Conservation (phyloP, 2,888 invertebrate genomes). For the Yponomeuta cagnagella region DNA sequence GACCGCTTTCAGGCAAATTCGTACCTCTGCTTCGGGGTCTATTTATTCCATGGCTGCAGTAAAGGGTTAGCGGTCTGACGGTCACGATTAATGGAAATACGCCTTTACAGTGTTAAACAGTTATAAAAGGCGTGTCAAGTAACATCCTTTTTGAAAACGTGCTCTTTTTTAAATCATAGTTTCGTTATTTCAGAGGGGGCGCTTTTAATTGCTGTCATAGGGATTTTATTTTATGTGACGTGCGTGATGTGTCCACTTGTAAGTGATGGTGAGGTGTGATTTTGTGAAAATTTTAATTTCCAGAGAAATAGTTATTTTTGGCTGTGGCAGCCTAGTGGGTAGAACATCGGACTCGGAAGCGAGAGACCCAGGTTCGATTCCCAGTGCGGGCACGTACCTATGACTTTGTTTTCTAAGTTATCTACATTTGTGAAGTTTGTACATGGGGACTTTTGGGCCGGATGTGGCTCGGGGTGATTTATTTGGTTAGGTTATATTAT, state of each 20-base stretch:
- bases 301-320: no score
- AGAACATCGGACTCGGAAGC: no score
- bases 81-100: background rate
- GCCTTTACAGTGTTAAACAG: background rate
- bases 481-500: no score
- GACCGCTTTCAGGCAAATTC: no score
- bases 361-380: no score
- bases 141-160: background rate
- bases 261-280: background rate
- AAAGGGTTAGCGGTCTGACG: background rate
- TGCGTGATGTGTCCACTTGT: background rate
- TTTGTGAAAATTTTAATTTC: no score
- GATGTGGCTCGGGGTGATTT: no score
- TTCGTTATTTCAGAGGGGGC: background rate
- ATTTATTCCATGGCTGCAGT: background rate
- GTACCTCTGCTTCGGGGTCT: background rate
- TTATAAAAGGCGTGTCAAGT: background rate
- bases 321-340: no score
- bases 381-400: no score
- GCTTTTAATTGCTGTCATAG: background rate
- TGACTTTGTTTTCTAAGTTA: no score
- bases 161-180: background rate
- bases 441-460: no score
- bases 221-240: background rate
- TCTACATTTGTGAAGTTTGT: no score